Base-by-base conservation (phyloP, 2,113 vertebrate species). In the Sorex fumeus region DNA sequence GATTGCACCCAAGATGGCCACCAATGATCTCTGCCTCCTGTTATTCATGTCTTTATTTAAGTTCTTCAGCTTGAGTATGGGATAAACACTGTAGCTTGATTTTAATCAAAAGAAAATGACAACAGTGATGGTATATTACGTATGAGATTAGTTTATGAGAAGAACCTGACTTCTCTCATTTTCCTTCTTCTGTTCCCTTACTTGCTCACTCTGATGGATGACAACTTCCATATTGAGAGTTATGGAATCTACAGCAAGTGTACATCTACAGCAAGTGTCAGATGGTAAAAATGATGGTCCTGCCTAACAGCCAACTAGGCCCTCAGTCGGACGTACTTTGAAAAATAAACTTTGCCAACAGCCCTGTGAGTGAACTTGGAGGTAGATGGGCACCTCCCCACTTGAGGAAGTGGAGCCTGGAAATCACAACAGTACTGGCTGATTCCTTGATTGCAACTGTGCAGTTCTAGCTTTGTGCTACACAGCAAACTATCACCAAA, bases 121-220 rank as follows among this genome's bases (percentile, higher is more conserved):
- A 23, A 45, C 36, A n/a, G 47, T 83, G 36, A 47, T 30, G 27
- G 69, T 76, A n/a, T 80, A 21, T 84, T 80, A 21, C 60, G 80
- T 90, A 34, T 81, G 43, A 87, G 21, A 64, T 90, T 45, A 60
- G 32, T 11, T 70, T 79, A 40, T 11, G 62, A 25, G 69, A 64
- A 60, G 75, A 66, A 21, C 3, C 2, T 66, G 57, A 28, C 9
- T 85, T 77, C 74, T 82, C 34, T 32, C 66, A n/a, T 34, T 81
- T 62, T 15, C 64, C 62, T 9, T 80, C 40, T 40, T 69, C 57
- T 53, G 2, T 57, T 53, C 34, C 76, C 18, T 66, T 8, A 30
- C 43, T 76, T 64, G 10, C 10, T 91, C 18, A 4, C 36, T 30
- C 21, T 50, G 18, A 67, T 62, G 53, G 34, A 47, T 76, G 45